Conservation (phyloP, 1,140 invertebrate genomes). For the Samia ricini region DNA sequence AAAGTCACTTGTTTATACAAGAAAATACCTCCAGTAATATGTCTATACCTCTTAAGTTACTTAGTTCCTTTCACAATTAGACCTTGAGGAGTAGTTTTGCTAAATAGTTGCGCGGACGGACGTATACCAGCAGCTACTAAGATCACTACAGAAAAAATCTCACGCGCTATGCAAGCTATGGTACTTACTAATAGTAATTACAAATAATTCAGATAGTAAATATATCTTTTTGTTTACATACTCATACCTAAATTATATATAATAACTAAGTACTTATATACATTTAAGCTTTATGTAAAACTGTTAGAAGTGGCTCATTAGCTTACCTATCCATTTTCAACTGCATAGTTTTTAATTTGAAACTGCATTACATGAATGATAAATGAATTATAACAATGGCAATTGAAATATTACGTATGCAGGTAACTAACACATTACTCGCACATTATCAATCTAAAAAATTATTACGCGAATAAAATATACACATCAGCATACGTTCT, state of each 20-base stretch:
- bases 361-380: no score
- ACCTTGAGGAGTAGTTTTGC: slow-evolving; percentile 57
- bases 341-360: no score
- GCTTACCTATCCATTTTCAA: background rate
- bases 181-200: slow-evolving; percentile 13
- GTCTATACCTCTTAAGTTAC: background rate
- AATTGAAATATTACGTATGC: no score
- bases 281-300: no score
- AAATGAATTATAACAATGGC: no score
- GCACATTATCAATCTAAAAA: no score
- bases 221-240: background rate
- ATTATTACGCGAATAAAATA: no score
- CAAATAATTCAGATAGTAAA: background rate
- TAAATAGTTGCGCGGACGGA: slow-evolving; percentile 47
- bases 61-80: slow-evolving; percentile 48
- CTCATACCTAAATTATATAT: background rate
- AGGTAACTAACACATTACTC: no score
- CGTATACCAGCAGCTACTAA: slow-evolving; percentile 29
- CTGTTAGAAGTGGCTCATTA: background rate
- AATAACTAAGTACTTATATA: no score
- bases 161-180: slow-evolving; percentile 45
- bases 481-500: no score
- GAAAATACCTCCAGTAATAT: background rate
- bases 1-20: background rate
- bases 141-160: slow-evolving; percentile 44